These are phyloP conservation scores for Melanostoma scalare DNA, from an alignment of 2,888 invertebrate genomes.

Conservation along the genomic window DNA sequence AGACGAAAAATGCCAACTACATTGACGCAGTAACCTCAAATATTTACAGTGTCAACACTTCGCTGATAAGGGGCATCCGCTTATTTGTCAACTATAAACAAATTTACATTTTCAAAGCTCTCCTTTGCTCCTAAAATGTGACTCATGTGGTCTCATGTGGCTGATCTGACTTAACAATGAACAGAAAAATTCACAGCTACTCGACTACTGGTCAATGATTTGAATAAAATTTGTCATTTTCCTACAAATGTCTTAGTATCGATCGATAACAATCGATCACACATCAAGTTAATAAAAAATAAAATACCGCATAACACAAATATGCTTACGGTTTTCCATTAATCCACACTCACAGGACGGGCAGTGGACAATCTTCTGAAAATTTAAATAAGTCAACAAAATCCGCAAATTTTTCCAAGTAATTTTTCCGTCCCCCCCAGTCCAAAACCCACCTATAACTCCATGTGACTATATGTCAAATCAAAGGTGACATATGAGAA, in stretches of 20 bases:
- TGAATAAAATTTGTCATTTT: neutral
- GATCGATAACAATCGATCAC: conserved; percentile 19
- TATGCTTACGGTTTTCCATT: conserved; percentile 37
- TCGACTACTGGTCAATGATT: conserved; percentile 1
- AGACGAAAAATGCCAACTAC: too few relatives aligned
- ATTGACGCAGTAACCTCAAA: too few relatives aligned
- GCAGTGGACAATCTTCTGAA: conserved; percentile 30
- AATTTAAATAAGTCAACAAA: conserved; percentile 38
- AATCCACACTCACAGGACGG: neutral
- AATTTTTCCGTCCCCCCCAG: conserved; percentile 34
- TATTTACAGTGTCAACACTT: too few relatives aligned
- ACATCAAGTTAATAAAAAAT: conserved; percentile 1
- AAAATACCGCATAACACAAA: neutral
- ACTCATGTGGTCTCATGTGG: too few relatives aligned
- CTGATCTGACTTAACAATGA: neutral
- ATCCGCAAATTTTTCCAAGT: conserved; percentile 48
- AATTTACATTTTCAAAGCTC: too few relatives aligned
- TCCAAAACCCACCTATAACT: conserved; percentile 23
- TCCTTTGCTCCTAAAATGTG: too few relatives aligned
- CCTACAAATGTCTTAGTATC: neutral
- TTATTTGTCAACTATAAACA: too few relatives aligned
- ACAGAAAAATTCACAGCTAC: neutral
- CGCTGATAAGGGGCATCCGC: too few relatives aligned
- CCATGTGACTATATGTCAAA: conserved; percentile 6
- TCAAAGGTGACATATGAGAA: conserved; percentile 18